These are phyloP conservation scores for Oligia strigilis DNA, from an alignment of 2,888 invertebrate species.

Conservation along the genomic window DNA sequence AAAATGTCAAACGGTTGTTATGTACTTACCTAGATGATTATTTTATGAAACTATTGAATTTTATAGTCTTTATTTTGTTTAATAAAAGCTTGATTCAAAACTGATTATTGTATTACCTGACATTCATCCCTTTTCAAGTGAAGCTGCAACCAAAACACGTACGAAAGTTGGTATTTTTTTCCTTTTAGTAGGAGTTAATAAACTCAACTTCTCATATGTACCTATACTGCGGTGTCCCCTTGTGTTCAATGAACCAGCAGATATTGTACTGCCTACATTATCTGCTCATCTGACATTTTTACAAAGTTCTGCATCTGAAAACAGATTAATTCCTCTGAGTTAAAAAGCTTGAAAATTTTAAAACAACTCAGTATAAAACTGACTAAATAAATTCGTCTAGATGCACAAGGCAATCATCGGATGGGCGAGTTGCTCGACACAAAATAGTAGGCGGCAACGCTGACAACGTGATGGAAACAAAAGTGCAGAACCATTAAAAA, in stretches of 20 bases:
- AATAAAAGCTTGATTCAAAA: not conserved
- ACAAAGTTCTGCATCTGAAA: not conserved
- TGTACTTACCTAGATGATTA: not conserved
- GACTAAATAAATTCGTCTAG: not conserved
- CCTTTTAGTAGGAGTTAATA: not conserved
- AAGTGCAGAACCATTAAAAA: no score
- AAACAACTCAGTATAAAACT: not conserved
- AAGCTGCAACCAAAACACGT: constrained; percentile 9
- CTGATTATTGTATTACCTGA: not conserved
- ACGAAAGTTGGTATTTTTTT: not conserved
- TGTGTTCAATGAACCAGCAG: not conserved
- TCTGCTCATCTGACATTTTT: not conserved
- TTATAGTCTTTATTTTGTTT: not conserved
- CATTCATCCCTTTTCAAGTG: not conserved
- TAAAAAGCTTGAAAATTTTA: not conserved
- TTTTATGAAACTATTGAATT: not conserved
- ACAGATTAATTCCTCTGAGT: not conserved
- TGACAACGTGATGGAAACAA: not conserved
- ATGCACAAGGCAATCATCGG: not conserved
- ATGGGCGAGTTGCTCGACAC: constrained; percentile 18
- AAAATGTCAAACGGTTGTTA: not conserved
- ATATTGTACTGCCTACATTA: not conserved
- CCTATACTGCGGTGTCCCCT: no score
- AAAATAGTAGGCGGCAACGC: constrained; percentile 11
- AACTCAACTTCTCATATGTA: not conserved